Evolutionary conservation across 2,797 vertebrate species (phyloP), one percentile per base, ranked within the genome.

Genomic region (Remorina albescens): DNA sequence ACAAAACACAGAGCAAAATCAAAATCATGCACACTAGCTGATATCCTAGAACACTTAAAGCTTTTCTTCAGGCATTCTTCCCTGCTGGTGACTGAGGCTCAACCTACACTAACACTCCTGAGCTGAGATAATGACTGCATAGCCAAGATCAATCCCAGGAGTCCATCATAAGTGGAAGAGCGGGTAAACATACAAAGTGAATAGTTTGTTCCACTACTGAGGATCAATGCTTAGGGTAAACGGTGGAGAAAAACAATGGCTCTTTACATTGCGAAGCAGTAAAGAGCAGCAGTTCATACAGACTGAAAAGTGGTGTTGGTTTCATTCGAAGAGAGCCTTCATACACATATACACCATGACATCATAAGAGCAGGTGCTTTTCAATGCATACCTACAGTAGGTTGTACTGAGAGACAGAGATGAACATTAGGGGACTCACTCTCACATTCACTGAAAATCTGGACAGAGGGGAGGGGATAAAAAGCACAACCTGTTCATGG

Each of bases 401-500:
- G 67, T 71, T 67, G 55, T 67, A 68, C 70, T 37, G 42, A 53
- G 65, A 81, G 63, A 75, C 53, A n/a, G 68, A 72, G 58, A 81
- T 84, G 74, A 81, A 80, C 65, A 82, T 82, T 76, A 73, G 66
- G 58, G 76, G 78, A 59, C 63, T 82, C 67, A 34, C 65, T 59
- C 58, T 39, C 71, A 25, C 67, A 85, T 62, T 63, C 71, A 76
- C 59, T 58, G 57, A 80, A 71, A 88, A 84, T 83, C 74, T 80
- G 74, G 79, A 88, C 80, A 86, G 85, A 87, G 82, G 77, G 79
- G 72, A 80, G 71, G 71, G 88, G 89, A 89, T 91, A 82, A 88
- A 93, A 91, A 89, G 85, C 86, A 88, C 88, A 93, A 92, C 90
- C 89, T 91, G 92, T 92, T 92, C 76, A 11, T 70, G 86, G 86